Base-by-base conservation (phyloP, 2,113 vertebrate genomes). In the Picathartes gymnocephalus region DNA sequence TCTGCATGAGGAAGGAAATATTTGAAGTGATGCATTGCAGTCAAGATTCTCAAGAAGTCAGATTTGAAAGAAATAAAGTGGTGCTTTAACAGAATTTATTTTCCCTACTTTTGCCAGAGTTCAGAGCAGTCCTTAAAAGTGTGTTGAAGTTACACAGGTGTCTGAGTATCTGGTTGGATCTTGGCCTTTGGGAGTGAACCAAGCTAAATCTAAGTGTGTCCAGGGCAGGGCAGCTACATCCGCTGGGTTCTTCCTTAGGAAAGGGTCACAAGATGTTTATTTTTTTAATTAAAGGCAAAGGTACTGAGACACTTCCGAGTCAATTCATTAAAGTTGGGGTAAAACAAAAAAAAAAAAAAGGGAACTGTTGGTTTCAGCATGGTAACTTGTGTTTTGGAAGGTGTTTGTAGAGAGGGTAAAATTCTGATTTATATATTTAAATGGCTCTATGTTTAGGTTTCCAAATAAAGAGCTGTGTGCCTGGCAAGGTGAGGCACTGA, bases 1-100 rank as follows among this genome's bases (percentile, higher is more conserved):
- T 94, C 90, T 90, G 22, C 74, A 44, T 60, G 48, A 58, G 48
- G 60, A 95, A 77, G 64, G 81, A 86, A 90, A 81, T 90, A 93
- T 85, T 92, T 92, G 64, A 68, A 62, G 47, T 62, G 64, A 90
- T 83, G 64, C 47, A 71, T 54, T 90, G 69, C 92, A 66, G 78
- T 88, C 22, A 22, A 69, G 85, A 73, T 4, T 92, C 88, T 77
- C 6, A 13, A 60, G 65, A 80, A 89, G 50, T 66, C 61, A 83
- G 66, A 86, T 83, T 37, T 91, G 62, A 80, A 95, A 80, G 74
- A 95, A 92, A 85, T 61, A 13, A 80, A 88, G 65, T 40, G 25
- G 12, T 87, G 19, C 88, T 93, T 80, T 70, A 80, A 48, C 5
- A 57, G 53, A 84, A 81, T 69, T 90, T 58, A 47, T 94, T 90